Evolutionary conservation across 1,140 invertebrate species (phyloP).

Genomic region (Leptonema lineaticorne): DNA sequence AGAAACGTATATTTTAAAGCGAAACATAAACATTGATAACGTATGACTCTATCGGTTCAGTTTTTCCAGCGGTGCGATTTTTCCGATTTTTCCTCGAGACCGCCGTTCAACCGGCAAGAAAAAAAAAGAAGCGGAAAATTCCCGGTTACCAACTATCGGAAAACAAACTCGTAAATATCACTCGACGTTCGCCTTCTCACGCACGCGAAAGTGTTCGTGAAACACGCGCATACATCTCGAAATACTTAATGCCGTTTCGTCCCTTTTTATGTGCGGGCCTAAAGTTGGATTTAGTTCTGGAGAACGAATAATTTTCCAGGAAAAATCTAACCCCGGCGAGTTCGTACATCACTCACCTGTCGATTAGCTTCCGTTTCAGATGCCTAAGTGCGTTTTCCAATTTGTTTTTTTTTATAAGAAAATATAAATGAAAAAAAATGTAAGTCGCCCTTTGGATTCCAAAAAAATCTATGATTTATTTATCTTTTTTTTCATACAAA

Average conservation of each 20-base stretch:
- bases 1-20: too few relatives aligned
- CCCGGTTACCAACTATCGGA: slow-evolving; percentile 24
- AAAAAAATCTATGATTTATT: too few relatives aligned
- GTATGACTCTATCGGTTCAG: too few relatives aligned
- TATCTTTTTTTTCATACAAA: too few relatives aligned
- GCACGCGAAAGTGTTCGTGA: too few relatives aligned
- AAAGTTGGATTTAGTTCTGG: neutral
- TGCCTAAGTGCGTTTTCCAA: too few relatives aligned
- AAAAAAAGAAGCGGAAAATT: slow-evolving; percentile 29
- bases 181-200: neutral
- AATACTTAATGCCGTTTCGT: neutral
- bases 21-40: too few relatives aligned
- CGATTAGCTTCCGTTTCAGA: too few relatives aligned
- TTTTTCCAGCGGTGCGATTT: neutral
- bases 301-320: neutral
- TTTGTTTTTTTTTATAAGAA: too few relatives aligned
- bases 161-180: slow-evolving; percentile 41
- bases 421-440: too few relatives aligned
- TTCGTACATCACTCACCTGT: neutral
- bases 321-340: neutral
- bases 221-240: neutral
- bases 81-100: neutral
- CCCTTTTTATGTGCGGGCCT: slow-evolving; percentile 11
- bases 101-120: neutral
- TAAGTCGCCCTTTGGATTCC: too few relatives aligned